A percentile compares a stretch with the other conserved stretches of the same genome.
Evolutionary conservation across 2,113 vertebrate genomes (phyloP).

Genomic region (zebrafish (Danio rerio)): GRCz12tu NC_133186.1:31806501-31807000

Average conservation of each 20-base stretch:
- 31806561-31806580: constrained; percentile 31
- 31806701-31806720: constrained; percentile 28
- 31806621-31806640: constrained; percentile 47
- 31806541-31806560: constrained; percentile 44
- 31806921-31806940: background rate
- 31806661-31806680: constrained; percentile 27
- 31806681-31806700: constrained; percentile 17
- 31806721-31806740: constrained; percentile 58
- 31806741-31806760: constrained; percentile 59
- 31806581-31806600: constrained; percentile 16
- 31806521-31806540: constrained; percentile 40
- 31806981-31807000: constrained; percentile 8
- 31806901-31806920: constrained; percentile 38
- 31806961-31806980: constrained; percentile 1
- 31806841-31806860: constrained; percentile 37
- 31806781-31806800: constrained; percentile 60
- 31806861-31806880: constrained; percentile 44
- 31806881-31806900: constrained; percentile 47
- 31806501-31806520: constrained; percentile 47
- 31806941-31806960: background rate
- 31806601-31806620: constrained; percentile 42
- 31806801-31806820: constrained; percentile 63
- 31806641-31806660: constrained; percentile 34
- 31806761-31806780: constrained; percentile 55
- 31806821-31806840: constrained; percentile 49